Evolutionary conservation across 2,113 vertebrate genomes (phyloP).

Genomic region (Eudyptes chrysolophus): DNA sequence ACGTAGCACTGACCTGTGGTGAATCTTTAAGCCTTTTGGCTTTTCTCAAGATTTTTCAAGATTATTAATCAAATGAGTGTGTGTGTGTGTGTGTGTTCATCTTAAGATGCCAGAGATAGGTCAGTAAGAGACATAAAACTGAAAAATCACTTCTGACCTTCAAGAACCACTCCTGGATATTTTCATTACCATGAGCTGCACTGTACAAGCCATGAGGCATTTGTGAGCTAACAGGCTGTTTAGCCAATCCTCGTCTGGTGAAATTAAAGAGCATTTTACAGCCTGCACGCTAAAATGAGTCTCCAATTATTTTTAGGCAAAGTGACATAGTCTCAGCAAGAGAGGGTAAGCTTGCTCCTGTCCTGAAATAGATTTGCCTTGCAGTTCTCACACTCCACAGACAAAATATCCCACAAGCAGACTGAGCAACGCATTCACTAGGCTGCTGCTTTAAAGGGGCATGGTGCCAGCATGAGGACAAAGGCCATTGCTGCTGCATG

Average conservation of each 20-base stretch:
- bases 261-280: not conserved
- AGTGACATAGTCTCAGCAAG: not conserved
- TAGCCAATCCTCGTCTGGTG: not conserved
- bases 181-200: not conserved
- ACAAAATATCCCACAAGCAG: not conserved
- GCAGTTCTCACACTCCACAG: not conserved
- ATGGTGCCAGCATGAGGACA: not conserved
- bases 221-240: not conserved
- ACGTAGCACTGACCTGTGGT: not conserved
- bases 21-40: not conserved
- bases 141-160: not conserved
- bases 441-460: not conserved
- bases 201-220: not conserved
- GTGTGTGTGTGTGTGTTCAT: not conserved
- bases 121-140: not conserved
- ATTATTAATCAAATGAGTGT: not conserved
- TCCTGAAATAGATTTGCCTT: not conserved
- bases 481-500: not conserved
- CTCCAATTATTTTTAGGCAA: not conserved
- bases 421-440: not conserved
- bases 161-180: not conserved
- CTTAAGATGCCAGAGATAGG: not conserved
- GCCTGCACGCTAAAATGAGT: not conserved
- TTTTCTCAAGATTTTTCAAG: not conserved
- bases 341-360: not conserved